Percentiles rank a stretch among this genome's conserved stretches.
phyloP scores from a whole-genome alignment of 2,888 invertebrate genomes.

The Acrocera orbiculus region DNA sequence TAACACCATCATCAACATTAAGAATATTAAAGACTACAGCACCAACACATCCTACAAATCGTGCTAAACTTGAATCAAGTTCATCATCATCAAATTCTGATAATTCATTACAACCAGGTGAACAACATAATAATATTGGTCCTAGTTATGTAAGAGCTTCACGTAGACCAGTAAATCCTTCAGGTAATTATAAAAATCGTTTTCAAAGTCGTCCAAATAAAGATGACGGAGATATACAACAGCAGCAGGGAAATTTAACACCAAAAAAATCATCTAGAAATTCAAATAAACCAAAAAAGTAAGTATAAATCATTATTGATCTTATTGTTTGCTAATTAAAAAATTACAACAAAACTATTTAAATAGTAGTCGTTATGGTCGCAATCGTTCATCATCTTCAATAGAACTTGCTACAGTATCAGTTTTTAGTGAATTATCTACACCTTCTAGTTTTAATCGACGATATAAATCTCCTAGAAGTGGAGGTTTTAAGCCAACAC shows the following conservation, averaged over 20 bases:
- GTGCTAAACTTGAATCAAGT: conserved; percentile 40
- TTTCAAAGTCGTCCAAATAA: conserved; percentile 31
- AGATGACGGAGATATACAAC: conserved; percentile 24
- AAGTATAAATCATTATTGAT: conserved; percentile 7
- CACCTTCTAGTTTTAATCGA: conserved; percentile 33
- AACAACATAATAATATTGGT: conserved; percentile 35
- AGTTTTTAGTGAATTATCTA: conserved; percentile 41
- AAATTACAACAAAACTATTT: too few species aligned
- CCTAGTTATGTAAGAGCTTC: conserved; percentile 32
- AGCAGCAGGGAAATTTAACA: too few species aligned
- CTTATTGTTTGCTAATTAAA: conserved; percentile 3
- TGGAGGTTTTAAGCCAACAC: conserved; percentile 16
- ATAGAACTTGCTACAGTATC: conserved; percentile 46
- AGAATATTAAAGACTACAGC: conserved; percentile 63
- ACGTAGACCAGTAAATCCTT: conserved; percentile 35
- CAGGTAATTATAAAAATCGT: conserved; percentile 40
- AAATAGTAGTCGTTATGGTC: conserved; percentile 12
- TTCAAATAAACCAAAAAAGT: conserved; percentile 13
- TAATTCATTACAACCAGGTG: conserved; percentile 33
- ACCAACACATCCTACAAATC: conserved; percentile 24
- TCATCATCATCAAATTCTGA: conserved; percentile 42
- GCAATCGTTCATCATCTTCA: conserved; percentile 22
- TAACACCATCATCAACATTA: conserved; percentile 46
- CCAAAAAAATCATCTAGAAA: conserved; percentile 9
- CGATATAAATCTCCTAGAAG: conserved; percentile 33